A percentile compares a stretch with the other conserved stretches of the same genome.
Evolutionary conservation across 2,797 vertebrate species (phyloP).

Genomic region (Acanthurus tractus): DNA sequence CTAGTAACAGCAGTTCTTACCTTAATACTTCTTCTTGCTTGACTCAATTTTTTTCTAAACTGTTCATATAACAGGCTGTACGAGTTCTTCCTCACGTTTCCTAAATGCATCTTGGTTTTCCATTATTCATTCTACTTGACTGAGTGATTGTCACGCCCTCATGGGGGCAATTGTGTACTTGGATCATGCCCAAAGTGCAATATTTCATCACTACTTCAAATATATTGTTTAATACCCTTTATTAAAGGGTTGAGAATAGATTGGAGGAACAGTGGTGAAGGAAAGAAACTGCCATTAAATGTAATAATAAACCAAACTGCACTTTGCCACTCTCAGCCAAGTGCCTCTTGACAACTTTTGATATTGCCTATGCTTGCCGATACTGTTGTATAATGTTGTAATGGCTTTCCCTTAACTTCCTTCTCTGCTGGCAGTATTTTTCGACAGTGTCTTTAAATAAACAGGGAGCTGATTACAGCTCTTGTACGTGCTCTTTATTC

Average conservation of each 20-base stretch:
- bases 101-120: constrained; percentile 28
- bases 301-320: constrained; percentile 45
- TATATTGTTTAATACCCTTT: constrained; percentile 35
- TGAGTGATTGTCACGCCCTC: constrained; percentile 18
- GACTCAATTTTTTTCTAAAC: not conserved
- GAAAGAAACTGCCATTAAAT: constrained; percentile 41
- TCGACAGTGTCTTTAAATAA: constrained; percentile 47
- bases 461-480: constrained; percentile 61
- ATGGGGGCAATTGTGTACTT: constrained; percentile 27
- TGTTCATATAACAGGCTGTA: not conserved
- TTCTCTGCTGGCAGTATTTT: constrained; percentile 28
- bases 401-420: constrained; percentile 36
- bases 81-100: not conserved
- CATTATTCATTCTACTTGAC: constrained; percentile 19
- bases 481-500: constrained; percentile 59
- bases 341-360: constrained; percentile 6
- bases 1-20: not conserved
- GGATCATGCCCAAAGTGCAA: constrained; percentile 33
- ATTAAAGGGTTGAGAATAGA: constrained; percentile 28
- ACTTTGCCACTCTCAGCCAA: constrained; percentile 16
- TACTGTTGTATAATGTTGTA: constrained; percentile 27
- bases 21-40: not conserved
- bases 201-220: constrained; percentile 37
- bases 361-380: constrained; percentile 6
- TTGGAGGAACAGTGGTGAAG: constrained; percentile 17